Evolutionary conservation across 2,888 invertebrate species (phyloP).

Genomic region (Rhorus exstirpatorius): DNA sequence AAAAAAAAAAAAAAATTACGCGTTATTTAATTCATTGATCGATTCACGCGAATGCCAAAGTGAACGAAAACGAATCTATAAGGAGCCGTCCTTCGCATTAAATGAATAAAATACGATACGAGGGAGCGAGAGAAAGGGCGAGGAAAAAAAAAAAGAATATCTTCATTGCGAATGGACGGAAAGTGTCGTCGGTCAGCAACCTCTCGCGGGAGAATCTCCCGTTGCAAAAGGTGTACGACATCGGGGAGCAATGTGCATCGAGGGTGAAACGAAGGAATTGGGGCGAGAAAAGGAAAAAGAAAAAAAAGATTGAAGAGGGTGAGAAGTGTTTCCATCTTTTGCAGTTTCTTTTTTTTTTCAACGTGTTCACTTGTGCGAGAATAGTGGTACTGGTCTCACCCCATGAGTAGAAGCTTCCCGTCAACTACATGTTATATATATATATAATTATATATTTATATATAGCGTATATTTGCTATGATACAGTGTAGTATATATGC

Average conservation of each 20-base stretch:
- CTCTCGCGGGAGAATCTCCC: constrained; percentile 10
- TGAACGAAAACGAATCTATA: background rate
- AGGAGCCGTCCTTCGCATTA: background rate
- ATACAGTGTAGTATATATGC: background rate
- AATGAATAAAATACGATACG: background rate
- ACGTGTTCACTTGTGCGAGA: constrained; percentile 29
- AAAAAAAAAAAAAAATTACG: background rate
- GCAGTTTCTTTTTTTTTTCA: constrained; percentile 35
- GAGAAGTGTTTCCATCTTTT: constrained; percentile 47
- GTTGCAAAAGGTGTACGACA: constrained; percentile 27
- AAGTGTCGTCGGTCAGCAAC: constrained; percentile 35
- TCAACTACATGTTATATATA: constrained; percentile 3
- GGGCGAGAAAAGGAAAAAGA: constrained; percentile 49
- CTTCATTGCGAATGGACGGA: background rate
- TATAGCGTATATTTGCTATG: constrained; percentile 12
- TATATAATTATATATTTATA: constrained; percentile 21
- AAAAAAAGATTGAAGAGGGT: constrained; percentile 39
- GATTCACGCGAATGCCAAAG: too few relatives aligned
- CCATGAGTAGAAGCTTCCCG: constrained; percentile 3
- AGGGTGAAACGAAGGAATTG: constrained; percentile 55
- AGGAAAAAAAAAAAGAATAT: constrained; percentile 8
- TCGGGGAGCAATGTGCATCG: constrained; percentile 37
- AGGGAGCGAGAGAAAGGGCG: background rate
- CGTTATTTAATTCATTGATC: too few relatives aligned
- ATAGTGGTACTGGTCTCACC: background rate